Evolutionary conservation across 2,113 vertebrate species (phyloP).

Genomic region (Alouatta palliata): DNA sequence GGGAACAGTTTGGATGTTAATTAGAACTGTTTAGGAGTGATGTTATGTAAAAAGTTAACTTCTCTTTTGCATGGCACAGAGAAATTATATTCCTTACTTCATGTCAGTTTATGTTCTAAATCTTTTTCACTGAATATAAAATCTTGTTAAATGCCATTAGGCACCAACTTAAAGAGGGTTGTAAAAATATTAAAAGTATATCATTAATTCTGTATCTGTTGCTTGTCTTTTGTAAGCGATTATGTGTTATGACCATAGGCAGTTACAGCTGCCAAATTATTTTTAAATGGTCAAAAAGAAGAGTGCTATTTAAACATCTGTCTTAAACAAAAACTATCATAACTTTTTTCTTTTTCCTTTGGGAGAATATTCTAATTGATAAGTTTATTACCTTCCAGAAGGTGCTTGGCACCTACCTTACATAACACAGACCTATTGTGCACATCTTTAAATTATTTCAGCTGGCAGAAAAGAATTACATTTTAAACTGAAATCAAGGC

Average conservation of each 20-base stretch:
- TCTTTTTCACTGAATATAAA: constrained; percentile 58
- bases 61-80: constrained; percentile 64
- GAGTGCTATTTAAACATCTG: constrained; percentile 69
- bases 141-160: constrained; percentile 39
- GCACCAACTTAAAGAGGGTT: constrained; percentile 51
- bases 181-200: constrained; percentile 63
- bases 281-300: constrained; percentile 69
- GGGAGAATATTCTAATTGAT: constrained; percentile 61
- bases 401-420: constrained; percentile 74
- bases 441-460: constrained; percentile 70
- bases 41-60: constrained; percentile 67
- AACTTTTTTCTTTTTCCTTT: constrained; percentile 35
- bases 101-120: constrained; percentile 48
- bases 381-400: constrained; percentile 74
- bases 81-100: constrained; percentile 40
- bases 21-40: constrained; percentile 44
- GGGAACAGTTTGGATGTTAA: constrained; percentile 68
- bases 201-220: constrained; percentile 64
- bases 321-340: constrained; percentile 54
- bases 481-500: constrained; percentile 57
- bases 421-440: constrained; percentile 57
- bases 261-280: constrained; percentile 56
- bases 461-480: constrained; percentile 48
- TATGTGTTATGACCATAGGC: constrained; percentile 37
- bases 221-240: constrained; percentile 55